Evolutionary conservation across 2,797 vertebrate genomes (phyloP).

Genomic region (Syndactyla subalaris): DNA sequence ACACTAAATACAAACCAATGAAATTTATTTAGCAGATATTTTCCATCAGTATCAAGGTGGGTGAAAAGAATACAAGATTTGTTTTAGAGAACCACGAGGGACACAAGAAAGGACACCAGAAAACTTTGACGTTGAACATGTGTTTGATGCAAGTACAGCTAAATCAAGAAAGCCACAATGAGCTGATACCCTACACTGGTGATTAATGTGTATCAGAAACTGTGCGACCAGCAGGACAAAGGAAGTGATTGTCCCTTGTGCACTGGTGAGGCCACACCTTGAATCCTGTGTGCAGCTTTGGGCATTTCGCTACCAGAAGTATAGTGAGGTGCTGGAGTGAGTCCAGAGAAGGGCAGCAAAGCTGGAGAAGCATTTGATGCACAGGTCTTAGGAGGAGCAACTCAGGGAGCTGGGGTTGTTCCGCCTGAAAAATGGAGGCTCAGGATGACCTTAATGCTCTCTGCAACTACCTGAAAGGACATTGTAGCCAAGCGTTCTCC

Average conservation of each 20-base stretch:
- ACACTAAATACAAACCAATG: neutral
- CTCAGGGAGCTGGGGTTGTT: neutral
- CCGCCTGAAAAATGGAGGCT: neutral
- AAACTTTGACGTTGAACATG: neutral
- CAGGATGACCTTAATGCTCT: neutral
- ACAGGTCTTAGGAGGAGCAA: neutral
- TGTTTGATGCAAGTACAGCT: neutral
- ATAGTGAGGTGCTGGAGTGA: fast-evolving
- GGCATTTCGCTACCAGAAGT: neutral
- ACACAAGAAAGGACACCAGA: neutral
- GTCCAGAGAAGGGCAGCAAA: neutral
- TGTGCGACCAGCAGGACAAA: neutral
- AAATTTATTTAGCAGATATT: neutral
- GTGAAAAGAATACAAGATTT: neutral
- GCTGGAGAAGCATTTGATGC: neutral
- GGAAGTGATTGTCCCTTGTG: neutral
- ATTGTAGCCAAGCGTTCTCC: fast-evolving
- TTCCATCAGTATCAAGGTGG: neutral
- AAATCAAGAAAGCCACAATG: neutral
- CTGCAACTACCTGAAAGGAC: neutral
- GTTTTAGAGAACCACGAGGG: neutral
- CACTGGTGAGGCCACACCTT: neutral
- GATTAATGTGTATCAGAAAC: neutral
- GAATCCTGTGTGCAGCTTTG: neutral
- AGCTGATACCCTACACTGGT: neutral